Evolutionary conservation across 2,113 vertebrate species (phyloP).

Genomic region (Zosterops borbonicus): DNA sequence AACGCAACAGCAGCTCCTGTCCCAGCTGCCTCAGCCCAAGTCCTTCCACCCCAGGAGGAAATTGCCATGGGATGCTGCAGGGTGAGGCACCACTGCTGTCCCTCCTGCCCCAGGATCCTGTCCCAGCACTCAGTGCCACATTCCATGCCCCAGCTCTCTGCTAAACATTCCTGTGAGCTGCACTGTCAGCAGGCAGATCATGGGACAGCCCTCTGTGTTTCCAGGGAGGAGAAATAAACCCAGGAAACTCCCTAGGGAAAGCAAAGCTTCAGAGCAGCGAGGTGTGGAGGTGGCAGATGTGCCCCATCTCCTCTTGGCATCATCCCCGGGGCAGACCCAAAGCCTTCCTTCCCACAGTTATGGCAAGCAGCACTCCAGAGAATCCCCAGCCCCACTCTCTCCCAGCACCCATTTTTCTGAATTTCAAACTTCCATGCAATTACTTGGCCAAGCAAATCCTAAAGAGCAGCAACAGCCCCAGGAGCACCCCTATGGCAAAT

Average conservation of each 20-base stretch:
- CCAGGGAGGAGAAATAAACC: background rate
- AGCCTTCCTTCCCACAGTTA: rapidly evolving
- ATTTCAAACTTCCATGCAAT: background rate
- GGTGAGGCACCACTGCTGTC: background rate
- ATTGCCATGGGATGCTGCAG: background rate
- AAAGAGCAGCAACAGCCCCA: background rate
- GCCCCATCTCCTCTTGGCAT: background rate
- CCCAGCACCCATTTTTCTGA: background rate
- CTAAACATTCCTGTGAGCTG: background rate
- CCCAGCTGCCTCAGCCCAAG: background rate
- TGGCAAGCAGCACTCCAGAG: background rate
- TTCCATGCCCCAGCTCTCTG: background rate
- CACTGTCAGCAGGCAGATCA: background rate
- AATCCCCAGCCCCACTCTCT: background rate
- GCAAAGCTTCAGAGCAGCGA: background rate
- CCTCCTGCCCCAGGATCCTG: background rate
- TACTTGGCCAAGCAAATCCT: background rate
- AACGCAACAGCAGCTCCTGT: background rate
- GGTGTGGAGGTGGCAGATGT: background rate
- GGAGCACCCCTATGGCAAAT: background rate
- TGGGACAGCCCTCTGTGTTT: background rate
- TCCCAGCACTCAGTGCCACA: background rate
- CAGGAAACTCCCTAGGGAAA: background rate
- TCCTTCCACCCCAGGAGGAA: background rate
- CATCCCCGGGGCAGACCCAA: background rate